Percentiles rank a stretch among this genome's conserved stretches.
Evolutionary conservation across 2,113 vertebrate species (phyloP).

Genomic region (Abramis brama): DNA sequence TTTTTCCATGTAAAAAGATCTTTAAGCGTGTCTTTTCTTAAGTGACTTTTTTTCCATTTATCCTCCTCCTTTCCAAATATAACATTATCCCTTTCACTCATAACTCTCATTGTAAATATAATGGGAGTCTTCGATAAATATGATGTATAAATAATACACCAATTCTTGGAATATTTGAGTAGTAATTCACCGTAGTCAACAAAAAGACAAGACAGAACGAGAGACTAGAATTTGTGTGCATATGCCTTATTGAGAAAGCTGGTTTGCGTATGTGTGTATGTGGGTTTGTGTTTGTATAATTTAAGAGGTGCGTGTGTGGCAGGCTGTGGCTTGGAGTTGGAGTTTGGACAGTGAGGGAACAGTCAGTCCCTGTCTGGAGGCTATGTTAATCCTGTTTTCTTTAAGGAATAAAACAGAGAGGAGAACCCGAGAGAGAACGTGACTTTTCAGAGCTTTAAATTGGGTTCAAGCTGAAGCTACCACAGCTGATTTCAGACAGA

Average conservation of each 20-base stretch:
- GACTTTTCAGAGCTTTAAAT: slow-evolving; percentile 52
- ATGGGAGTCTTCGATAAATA: neutral
- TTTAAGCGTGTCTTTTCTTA: neutral
- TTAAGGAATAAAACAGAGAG: slow-evolving; percentile 50
- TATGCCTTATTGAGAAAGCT: slow-evolving; percentile 14
- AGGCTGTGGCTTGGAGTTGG: slow-evolving; percentile 21
- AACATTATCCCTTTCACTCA: neutral
- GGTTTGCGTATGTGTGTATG: slow-evolving; percentile 8
- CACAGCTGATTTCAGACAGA: slow-evolving; percentile 55
- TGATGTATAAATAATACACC: neutral
- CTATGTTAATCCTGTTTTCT: slow-evolving; percentile 57
- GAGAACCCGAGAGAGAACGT: slow-evolving; percentile 47
- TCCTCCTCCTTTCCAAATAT: neutral
- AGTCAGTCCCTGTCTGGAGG: slow-evolving; percentile 50
- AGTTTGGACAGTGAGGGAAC: slow-evolving; percentile 1
- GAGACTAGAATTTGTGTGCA: neutral
- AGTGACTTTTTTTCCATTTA: neutral
- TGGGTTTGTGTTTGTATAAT: slow-evolving; percentile 17
- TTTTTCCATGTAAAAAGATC: neutral
- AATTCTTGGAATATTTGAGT: neutral
- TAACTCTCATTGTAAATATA: neutral
- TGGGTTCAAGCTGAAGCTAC: slow-evolving; percentile 63
- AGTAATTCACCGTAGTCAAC: slow-evolving; percentile 9
- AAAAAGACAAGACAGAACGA: neutral
- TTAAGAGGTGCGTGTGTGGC: slow-evolving; percentile 9